A percentile compares a stretch with the other conserved stretches of the same genome.
phyloP scores from a whole-genome alignment of 1,140 invertebrate species.

The Grapholita molesta region DNA sequence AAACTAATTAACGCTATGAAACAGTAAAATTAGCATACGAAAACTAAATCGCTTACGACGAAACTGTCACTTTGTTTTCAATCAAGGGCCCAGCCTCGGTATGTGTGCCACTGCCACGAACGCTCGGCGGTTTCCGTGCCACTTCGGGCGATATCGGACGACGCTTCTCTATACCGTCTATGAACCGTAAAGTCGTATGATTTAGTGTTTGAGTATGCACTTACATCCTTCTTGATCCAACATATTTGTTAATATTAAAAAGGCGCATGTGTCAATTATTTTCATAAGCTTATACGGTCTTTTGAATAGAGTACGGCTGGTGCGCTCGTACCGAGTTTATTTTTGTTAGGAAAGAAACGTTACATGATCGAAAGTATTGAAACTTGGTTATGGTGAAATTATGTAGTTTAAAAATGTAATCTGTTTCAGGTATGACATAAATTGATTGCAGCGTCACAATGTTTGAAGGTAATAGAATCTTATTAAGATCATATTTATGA shows the following conservation, averaged over 20 bases:
- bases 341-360: constrained; percentile 16
- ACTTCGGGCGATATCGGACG: constrained; percentile 18
- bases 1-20: background rate
- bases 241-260: background rate
- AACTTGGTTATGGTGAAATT: constrained; percentile 15
- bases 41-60: background rate
- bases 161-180: background rate
- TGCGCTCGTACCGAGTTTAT: constrained; percentile 1
- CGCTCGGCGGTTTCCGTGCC: constrained; percentile 21
- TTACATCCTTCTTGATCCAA: background rate
- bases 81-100: constrained; percentile 23
- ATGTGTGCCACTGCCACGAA: constrained; percentile 34
- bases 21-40: background rate
- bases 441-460: background rate
- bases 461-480: background rate
- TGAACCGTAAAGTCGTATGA: background rate
- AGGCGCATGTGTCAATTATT: background rate
- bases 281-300: background rate
- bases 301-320: background rate
- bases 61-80: constrained; percentile 15
- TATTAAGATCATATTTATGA: background rate
- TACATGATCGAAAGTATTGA: constrained; percentile 5
- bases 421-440: constrained; percentile 11
- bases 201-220: background rate
- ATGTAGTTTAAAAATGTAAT: constrained; percentile 1